Evolutionary conservation across 2,797 vertebrate genomes (phyloP).

Genomic region (Thripadectes ignobilis): DNA sequence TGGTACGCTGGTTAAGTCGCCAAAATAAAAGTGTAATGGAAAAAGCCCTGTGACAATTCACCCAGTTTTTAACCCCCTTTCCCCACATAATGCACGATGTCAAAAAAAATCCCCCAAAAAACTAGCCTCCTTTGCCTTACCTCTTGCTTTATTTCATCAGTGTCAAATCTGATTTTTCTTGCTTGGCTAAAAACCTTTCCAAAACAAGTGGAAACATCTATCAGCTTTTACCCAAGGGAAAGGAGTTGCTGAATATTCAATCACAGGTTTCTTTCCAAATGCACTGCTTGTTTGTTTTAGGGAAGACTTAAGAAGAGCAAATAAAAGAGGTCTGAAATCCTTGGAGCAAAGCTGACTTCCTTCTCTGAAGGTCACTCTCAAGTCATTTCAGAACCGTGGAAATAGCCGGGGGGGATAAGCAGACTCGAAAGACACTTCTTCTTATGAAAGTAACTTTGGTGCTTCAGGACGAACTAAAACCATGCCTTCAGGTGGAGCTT

Average conservation of each 20-base stretch:
- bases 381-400: not conserved
- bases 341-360: not conserved
- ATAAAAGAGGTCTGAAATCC: not conserved
- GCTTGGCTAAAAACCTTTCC: conserved; percentile 8
- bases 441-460: not conserved
- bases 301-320: not conserved
- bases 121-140: not conserved
- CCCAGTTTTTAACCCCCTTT: not conserved
- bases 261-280: not conserved
- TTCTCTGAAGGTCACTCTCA: not conserved
- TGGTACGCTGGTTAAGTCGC: not conserved
- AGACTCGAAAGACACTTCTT: not conserved
- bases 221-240: not conserved
- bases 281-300: conserved; percentile 4
- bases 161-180: not conserved
- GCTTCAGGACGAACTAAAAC: not conserved
- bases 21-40: not conserved
- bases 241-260: not conserved
- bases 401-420: not conserved
- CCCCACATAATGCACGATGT: not conserved
- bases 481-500: not conserved
- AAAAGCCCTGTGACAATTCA: not conserved
- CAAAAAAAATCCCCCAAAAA: not conserved
- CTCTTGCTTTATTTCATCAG: not conserved
- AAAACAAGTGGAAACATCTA: not conserved